phyloP scores from a whole-genome alignment of 2,113 vertebrate genomes.

The Tonatia bakeri region DNA sequence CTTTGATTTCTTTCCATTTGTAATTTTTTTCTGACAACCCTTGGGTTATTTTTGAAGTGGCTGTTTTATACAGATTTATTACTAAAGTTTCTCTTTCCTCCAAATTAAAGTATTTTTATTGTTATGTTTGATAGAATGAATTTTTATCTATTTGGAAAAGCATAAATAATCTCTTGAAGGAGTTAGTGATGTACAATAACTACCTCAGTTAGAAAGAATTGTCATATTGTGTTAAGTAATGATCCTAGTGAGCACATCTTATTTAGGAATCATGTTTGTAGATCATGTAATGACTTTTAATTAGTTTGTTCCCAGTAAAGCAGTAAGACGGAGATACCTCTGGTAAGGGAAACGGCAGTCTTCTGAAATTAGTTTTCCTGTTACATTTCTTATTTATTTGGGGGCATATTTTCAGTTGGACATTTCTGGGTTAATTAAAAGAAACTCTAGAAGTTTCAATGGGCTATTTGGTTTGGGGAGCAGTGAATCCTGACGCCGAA shows the following conservation, averaged over 20 bases:
- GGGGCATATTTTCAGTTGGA: conserved; percentile 25
- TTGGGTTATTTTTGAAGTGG: conserved; percentile 21
- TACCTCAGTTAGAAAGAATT: neutral
- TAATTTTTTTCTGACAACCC: neutral
- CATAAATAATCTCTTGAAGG: neutral
- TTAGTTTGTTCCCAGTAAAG: conserved; percentile 36
- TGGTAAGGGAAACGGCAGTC: neutral
- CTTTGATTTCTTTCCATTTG: neutral
- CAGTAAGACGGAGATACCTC: conserved; percentile 12
- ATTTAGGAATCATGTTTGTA: conserved; percentile 36
- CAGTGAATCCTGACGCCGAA: conserved; percentile 19
- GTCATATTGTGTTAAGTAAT: conserved; percentile 30
- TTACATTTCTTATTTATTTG: conserved; percentile 39
- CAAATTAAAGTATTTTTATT: conserved; percentile 4
- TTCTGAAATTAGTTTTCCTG: conserved; percentile 47
- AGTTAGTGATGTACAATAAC: neutral
- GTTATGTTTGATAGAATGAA: neutral
- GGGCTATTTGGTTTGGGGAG: conserved; percentile 17
- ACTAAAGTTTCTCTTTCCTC: neutral
- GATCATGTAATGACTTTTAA: conserved; percentile 50
- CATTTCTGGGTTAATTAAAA: conserved; percentile 34
- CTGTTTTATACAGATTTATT: neutral
- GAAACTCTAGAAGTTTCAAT: neutral
- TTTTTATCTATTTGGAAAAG: neutral
- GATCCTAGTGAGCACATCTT: neutral